Evolutionary conservation across 1,140 invertebrate genomes (phyloP), one percentile per base, ranked within the genome.

Genomic region (Caerostris extrusa): DNA sequence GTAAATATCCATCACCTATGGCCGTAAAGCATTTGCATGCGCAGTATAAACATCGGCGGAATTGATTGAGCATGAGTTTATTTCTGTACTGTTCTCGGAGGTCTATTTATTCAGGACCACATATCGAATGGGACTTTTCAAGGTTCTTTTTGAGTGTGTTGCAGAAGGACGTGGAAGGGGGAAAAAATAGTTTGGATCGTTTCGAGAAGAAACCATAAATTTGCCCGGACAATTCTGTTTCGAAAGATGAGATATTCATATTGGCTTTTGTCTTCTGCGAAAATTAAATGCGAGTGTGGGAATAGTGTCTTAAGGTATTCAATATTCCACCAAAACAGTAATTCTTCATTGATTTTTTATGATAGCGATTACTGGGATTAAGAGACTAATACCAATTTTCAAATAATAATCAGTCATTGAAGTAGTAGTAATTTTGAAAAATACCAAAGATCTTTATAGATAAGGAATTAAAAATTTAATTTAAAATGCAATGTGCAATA

Each of bases 11-110:
- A 89, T 89, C 86, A 82, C 85, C 85, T 77, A 19, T 64, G 61
- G 64, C 83, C 91, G 83, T 89, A 88, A 93, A 93, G 57, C 83
- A 89, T 88, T 81, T 89, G 92, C 92, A 93, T 88, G 85, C 69
- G 92, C 57, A 60, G 53, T 64, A 57, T 61, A 57, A 56, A 57
- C 55, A 85, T 90, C 56, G n/a, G 50, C 17, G n/a, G 57, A 19
- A 93, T 93, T 86, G 91, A 93, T 93, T 93, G 91, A 87, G 83
- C 91, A 19, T 71, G 81, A n/a, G 71, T 83, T 91, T 83, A 82
- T 83, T 86, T 86, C 60, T 58, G 91, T 91, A 57, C 87, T 69
- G 89, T 77, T 77, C 69, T 69, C 71, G 57, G 64, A 93, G 91
- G 60, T 87, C 82, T 93, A 60, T 93, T 93, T 93, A 71, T 93